Base-by-base conservation (phyloP, 2,888 invertebrate genomes). In the Caenorhabditis sp. region DNA sequence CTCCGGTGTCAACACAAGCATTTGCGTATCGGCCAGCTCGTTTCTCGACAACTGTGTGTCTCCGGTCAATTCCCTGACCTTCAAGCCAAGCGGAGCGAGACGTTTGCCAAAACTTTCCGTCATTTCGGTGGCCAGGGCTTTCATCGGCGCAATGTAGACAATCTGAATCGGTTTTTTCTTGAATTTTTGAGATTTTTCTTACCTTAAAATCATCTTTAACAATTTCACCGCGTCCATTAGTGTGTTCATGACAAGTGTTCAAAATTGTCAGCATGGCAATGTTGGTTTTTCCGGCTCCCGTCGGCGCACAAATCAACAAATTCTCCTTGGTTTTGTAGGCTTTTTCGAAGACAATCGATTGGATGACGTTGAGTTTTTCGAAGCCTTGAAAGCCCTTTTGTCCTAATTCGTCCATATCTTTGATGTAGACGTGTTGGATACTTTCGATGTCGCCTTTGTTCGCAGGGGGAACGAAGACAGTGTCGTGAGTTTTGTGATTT, bases 131-230 rank as follows among this genome's bases (percentile, higher is more conserved):
- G 99, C 99, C 51, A 99, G 89, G 0, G 99, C 99, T 90, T 99
- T 99, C 99, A 99, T 99, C 1, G 99, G 99, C 0, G 97, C 97
- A 81, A 99, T 94, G 89, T 99, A 99, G 60, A 99, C 93, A 83
- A 99, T 95, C 93, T 31, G 31, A 31, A 31, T 31, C 31, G 4
- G 31, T 10, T 31, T 31, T 31, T 31, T 31, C 31, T 6, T 31
- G n/a, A n/a, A n/a, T n/a, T n/a, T n/a, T n/a, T n/a, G n/a, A n/a
- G n/a, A n/a, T n/a, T n/a, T n/a, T n/a, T n/a, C 91, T 10, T 31
- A 31, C 31, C 31, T 97, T 97, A 87, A 97, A 97, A 84, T 94
- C 92, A 89, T 95, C 93, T 85, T 93, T 93, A 89, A 93, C 92
- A 64, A 97, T 93, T 3, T 93, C 91, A 65, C 93, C 93, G 80